These are phyloP conservation scores for Zaprionus davidi DNA, from an alignment of 1,140 invertebrate genomes.

Conservation along the genomic window DNA sequence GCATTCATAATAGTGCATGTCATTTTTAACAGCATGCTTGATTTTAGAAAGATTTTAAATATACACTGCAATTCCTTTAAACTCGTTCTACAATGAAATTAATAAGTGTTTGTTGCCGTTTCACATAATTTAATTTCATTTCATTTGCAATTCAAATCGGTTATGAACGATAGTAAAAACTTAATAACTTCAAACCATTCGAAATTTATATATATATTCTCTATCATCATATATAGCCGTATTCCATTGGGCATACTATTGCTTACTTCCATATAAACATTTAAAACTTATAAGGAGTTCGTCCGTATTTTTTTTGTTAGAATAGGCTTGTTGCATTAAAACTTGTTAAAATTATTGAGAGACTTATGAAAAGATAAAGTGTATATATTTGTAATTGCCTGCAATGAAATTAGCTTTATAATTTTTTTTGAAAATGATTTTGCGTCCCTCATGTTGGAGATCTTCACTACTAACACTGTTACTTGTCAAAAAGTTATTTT, in stretches of 20 bases:
- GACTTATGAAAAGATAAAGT: not conserved
- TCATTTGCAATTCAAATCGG: not conserved
- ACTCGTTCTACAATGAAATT: not conserved
- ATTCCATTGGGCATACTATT: no score
- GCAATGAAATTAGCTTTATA: not conserved
- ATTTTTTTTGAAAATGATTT: not conserved
- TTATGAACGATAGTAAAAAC: no score
- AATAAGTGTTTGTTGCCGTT: no score
- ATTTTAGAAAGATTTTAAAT: not conserved
- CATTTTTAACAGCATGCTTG: constrained; percentile 9
- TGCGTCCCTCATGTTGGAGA: not conserved
- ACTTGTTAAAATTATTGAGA: not conserved
- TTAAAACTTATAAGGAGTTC: no score
- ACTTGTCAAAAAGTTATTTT: constrained; percentile 8
- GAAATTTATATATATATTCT: no score
- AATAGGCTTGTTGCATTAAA: no score
- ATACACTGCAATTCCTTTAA: not conserved
- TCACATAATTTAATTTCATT: no score
- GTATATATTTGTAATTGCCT: not conserved
- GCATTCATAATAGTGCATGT: not conserved
- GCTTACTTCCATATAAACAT: no score
- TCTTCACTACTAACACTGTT: constrained; percentile 35
- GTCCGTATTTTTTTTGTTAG: no score
- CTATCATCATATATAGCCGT: no score
- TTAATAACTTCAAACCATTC: no score